A percentile compares a stretch with the other conserved stretches of the same genome.
Conservation (phyloP, 1,140 invertebrate species). For the Drosophila pseudoobscura region DNA sequence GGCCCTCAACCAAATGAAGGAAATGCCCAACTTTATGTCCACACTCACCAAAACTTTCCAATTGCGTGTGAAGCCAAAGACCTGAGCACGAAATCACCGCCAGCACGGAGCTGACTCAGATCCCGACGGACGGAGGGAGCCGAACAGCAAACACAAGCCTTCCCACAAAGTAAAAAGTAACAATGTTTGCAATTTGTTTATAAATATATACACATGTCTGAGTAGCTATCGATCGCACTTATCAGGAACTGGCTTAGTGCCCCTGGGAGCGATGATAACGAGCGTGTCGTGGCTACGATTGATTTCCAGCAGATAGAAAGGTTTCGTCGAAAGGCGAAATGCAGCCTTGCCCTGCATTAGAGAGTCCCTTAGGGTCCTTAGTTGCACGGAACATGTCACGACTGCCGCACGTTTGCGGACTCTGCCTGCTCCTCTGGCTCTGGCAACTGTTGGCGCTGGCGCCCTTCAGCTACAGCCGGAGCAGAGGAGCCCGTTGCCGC, state of each 20-base stretch:
- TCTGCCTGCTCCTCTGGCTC: slow-evolving; percentile 51
- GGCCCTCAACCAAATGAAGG: slow-evolving; percentile 88
- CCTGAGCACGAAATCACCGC: slow-evolving; percentile 22
- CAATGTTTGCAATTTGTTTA: slow-evolving; percentile 64
- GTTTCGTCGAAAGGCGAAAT: not conserved
- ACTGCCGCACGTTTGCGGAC: slow-evolving; percentile 59
- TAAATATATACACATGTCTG: slow-evolving; percentile 42
- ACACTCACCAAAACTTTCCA: slow-evolving; percentile 87
- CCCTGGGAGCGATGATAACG: slow-evolving; percentile 66
- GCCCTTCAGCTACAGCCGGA: slow-evolving; percentile 28
- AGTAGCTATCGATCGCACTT: slow-evolving; percentile 53
- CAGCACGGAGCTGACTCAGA: not conserved
- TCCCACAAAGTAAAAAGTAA: slow-evolving; percentile 43
- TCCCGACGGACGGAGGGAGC: slow-evolving; percentile 17
- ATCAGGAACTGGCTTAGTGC: slow-evolving; percentile 70
- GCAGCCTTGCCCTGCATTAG: not conserved
- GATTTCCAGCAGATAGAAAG: slow-evolving; percentile 7
- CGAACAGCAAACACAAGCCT: slow-evolving; percentile 27
- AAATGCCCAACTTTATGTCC: slow-evolving; percentile 89
- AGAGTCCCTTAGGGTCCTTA: slow-evolving; percentile 13
- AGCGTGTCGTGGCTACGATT: not conserved
- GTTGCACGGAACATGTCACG: slow-evolving; percentile 55
- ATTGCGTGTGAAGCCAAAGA: slow-evolving; percentile 70
- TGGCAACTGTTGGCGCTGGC: slow-evolving; percentile 61
- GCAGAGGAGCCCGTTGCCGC: slow-evolving; percentile 18